Base-by-base conservation (phyloP, 2,888 invertebrate species). In the Incurvaria masculella region DNA sequence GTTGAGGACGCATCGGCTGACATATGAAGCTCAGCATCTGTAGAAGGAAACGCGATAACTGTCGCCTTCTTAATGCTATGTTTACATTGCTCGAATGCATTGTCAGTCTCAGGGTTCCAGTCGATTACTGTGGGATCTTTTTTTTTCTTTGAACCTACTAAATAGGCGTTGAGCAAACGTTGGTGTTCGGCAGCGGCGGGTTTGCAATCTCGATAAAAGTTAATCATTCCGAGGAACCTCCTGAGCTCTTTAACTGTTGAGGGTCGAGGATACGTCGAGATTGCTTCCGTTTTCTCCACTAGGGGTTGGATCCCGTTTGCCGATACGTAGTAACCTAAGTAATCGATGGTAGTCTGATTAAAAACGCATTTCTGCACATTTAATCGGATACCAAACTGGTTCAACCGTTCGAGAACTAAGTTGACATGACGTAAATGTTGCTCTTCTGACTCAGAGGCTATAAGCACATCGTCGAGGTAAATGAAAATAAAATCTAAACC, bases 381-480 rank as follows among this genome's bases (percentile, higher is more conserved):
- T 17, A 60, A 56, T 21, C 43, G 44, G 1, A 62, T 20, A 2
- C 56, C 57, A n/a, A 53, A 51, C 23, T 61, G 46, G 2, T 45
- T 45, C 5, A 62, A 45, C 16, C 57, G 47, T 21, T 56, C 45
- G 17, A 61, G 53, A 21, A 61, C 51, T 3, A n/a, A 8, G 11
- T 42, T 38, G 1, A 56, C 21, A 44, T 51, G 51, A 6, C 21
- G 14, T 10, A 38, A 10, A 26, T 51, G 51, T 51, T 49, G 26
- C 49, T 14, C 51, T 40, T 16, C 26, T 6, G 33, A 14, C 14
- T 21, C 11, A 4, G 58, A 57, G 14, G 54, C 52, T 2, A 62
- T 49, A 4, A 62, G 45, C 19, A 62, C 51, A 49, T 61, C 61
- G 43, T 62, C 60, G n/a, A 61, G 50, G 45, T 61, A 63, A 6